These are phyloP conservation scores for Sander lucioperca DNA, from an alignment of 2,113 vertebrate genomes.

Conservation along the genomic window DNA sequence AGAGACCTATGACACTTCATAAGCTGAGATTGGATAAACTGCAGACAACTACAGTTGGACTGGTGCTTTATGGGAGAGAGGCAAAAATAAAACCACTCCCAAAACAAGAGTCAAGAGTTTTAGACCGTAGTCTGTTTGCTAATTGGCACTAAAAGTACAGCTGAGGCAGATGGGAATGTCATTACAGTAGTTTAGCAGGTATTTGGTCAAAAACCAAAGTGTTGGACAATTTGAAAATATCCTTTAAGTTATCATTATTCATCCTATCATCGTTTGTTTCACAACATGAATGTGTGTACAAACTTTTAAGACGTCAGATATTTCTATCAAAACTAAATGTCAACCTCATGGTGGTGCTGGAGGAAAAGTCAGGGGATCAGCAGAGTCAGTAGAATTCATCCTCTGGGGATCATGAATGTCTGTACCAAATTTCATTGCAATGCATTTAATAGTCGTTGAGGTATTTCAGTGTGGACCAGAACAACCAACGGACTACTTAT, in stretches of 20 bases:
- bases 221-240: not conserved
- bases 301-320: too few species aligned
- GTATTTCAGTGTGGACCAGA: not conserved
- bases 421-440: not conserved
- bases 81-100: not conserved
- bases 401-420: not conserved
- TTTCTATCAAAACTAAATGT: not conserved
- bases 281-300: too few species aligned
- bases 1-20: not conserved
- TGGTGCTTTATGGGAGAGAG: too few species aligned
- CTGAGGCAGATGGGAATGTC: not conserved
- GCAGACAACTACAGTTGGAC: not conserved
- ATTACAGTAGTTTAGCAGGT: not conserved
- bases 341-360: not conserved
- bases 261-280: too few species aligned
- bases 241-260: too few species aligned
- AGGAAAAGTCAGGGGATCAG: not conserved
- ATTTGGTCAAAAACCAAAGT: not conserved
- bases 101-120: not conserved
- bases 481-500: not conserved
- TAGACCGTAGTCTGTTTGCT: not conserved
- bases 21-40: not conserved
- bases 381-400: not conserved
- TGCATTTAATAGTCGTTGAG: not conserved
- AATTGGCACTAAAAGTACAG: not conserved